Conservation (phyloP, 1,140 invertebrate species). For the Acyrthosiphon pisum region DNA sequence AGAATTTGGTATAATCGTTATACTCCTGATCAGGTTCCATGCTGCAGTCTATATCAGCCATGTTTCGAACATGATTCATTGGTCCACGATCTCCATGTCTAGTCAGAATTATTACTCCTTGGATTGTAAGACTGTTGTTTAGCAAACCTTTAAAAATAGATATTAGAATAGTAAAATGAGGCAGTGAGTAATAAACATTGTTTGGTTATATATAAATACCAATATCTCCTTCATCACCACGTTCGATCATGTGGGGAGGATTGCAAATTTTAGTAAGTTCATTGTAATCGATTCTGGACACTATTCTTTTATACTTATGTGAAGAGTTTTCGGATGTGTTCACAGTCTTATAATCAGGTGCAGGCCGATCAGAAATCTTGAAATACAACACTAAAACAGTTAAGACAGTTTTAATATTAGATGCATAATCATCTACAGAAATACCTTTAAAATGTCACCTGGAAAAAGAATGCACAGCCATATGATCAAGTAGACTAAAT, state of each 20-base stretch:
- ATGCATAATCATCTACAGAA: background rate
- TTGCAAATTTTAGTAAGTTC: background rate
- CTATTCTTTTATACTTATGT: background rate
- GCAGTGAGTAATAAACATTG: background rate
- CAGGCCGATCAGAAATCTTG: constrained; percentile 25
- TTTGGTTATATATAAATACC: background rate
- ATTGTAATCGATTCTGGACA: background rate
- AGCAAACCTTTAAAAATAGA: constrained; percentile 65
- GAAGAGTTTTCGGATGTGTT: background rate
- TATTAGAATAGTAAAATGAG: constrained; percentile 29
- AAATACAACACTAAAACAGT: constrained; percentile 34
- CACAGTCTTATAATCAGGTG: background rate
- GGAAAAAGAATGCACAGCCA: constrained; percentile 49
- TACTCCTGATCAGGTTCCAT: constrained; percentile 12
- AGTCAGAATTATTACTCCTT: constrained; percentile 80
- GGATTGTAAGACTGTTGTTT: constrained; percentile 73
- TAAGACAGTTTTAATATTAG: background rate
- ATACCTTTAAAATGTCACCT: constrained; percentile 17
- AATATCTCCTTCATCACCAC: constrained; percentile 72
- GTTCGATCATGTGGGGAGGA: constrained; percentile 53
- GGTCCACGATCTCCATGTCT: constrained; percentile 89
- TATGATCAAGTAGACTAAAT: constrained; percentile 31
- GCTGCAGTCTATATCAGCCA: constrained; percentile 79
- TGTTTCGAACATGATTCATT: constrained; percentile 77
- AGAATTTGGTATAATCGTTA: constrained; percentile 54